A percentile compares a stretch with the other conserved stretches of the same genome.
Conservation (phyloP, 2,888 invertebrate genomes). For the Macropis europaea region DNA sequence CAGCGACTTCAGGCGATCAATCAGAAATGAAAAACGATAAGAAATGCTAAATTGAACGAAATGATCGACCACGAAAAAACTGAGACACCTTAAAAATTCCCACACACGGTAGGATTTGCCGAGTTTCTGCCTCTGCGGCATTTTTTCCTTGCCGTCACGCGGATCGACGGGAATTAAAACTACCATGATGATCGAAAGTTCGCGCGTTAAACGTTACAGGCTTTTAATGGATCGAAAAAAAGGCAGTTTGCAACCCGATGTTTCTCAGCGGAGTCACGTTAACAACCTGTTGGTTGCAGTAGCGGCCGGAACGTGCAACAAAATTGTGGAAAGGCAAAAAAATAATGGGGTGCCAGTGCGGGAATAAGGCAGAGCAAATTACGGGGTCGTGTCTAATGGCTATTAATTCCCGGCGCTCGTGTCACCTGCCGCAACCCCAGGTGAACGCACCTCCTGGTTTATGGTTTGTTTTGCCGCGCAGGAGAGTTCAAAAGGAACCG, state of each 20-base stretch:
- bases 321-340: neutral
- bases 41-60: no score
- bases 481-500: constrained; percentile 55
- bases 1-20: no score
- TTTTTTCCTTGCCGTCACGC: no score
- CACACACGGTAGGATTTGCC: no score
- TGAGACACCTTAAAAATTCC: no score
- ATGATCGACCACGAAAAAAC: no score
- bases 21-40: no score
- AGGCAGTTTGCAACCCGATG: neutral
- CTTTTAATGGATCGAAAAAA: neutral
- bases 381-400: constrained; percentile 39
- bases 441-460: constrained; percentile 41
- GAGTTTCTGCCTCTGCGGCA: no score
- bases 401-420: constrained; percentile 45
- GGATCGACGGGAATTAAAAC: no score
- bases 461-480: constrained; percentile 51
- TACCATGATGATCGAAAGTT: no score
- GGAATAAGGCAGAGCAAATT: constrained; percentile 4
- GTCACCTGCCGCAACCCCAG: constrained; percentile 43
- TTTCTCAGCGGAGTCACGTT: constrained; percentile 1
- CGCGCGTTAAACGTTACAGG: no score
- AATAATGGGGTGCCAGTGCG: neutral
- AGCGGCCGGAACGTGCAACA: constrained; percentile 2
- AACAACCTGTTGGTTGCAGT: constrained; percentile 2